phyloP scores from a whole-genome alignment of 2,888 invertebrate genomes.

The Cotesia congregata region DNA sequence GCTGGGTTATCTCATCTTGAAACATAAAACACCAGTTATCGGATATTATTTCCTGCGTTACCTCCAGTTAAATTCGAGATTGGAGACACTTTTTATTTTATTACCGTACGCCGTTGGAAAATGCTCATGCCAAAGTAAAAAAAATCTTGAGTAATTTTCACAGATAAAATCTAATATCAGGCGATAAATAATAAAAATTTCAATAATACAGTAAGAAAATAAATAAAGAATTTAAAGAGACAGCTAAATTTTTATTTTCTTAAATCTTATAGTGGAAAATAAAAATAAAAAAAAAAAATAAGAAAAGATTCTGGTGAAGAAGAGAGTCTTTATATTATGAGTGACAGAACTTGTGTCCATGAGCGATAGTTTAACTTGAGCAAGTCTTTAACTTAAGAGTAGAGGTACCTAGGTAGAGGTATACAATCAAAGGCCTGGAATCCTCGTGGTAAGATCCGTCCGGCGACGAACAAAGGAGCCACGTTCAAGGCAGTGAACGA shows the following conservation, averaged over 20 bases:
- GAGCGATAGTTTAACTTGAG: slow-evolving; percentile 12
- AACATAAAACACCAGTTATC: neutral
- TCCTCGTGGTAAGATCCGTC: slow-evolving; percentile 31
- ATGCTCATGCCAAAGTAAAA: slow-evolving; percentile 32
- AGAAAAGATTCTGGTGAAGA: too few species aligned
- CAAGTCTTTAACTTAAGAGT: neutral
- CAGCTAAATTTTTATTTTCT: neutral
- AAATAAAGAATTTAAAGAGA: neutral
- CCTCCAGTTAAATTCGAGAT: too few species aligned
- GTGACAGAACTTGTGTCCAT: neutral
- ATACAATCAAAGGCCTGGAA: slow-evolving; percentile 9
- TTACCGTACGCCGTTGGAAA: slow-evolving; percentile 1
- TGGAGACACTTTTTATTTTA: neutral
- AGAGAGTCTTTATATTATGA: neutral
- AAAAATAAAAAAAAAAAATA: neutral
- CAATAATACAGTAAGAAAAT: neutral
- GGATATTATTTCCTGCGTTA: neutral
- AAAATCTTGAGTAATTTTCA: slow-evolving; percentile 41
- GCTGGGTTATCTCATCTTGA: neutral
- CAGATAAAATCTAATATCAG: slow-evolving; percentile 23
- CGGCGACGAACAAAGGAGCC: slow-evolving; percentile 46
- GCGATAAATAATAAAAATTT: neutral
- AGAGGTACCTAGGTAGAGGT: neutral
- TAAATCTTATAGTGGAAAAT: neutral
- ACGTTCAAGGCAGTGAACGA: slow-evolving; percentile 37